Evolutionary conservation across 30 jellyfish, hydroid and myxozoan species (phyloP).

Genomic region (Pelagia noctiluca): DNA sequence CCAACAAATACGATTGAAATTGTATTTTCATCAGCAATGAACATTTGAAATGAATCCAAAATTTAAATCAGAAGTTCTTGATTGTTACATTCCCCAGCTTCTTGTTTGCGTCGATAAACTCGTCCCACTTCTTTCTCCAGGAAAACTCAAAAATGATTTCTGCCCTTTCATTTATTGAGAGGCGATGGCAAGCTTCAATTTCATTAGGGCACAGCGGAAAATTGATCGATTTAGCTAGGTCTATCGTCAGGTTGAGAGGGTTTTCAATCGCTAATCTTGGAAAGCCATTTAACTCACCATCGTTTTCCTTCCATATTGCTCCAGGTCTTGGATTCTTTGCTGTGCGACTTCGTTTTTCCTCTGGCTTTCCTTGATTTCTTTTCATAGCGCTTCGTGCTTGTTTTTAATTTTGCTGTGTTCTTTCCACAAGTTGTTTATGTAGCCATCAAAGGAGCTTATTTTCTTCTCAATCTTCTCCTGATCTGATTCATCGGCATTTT

Average conservation of each 20-base stretch:
- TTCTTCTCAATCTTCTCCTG: too few species aligned
- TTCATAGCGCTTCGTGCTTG: too few species aligned
- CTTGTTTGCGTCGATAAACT: background rate
- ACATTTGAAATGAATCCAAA: too few species aligned
- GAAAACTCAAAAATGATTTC: background rate
- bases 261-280: constrained; percentile 4
- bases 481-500: too few species aligned
- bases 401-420: too few species aligned
- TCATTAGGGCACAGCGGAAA: background rate
- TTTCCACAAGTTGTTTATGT: too few species aligned
- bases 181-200: constrained; percentile 13
- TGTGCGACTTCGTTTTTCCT: too few species aligned
- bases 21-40: too few species aligned
- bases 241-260: background rate
- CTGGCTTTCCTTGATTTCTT: too few species aligned
- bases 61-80: background rate
- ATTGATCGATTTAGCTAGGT: background rate
- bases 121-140: background rate
- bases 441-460: too few species aligned
- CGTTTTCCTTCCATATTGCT: constrained; percentile 9
- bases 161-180: background rate
- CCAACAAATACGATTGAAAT: too few species aligned
- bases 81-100: background rate
- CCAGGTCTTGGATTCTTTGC: too few species aligned
- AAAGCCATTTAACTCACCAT: background rate